A percentile compares a stretch with the other conserved stretches of the same genome.
phyloP scores from a whole-genome alignment of 2,113 vertebrate species.

The Merops nubicus region DNA sequence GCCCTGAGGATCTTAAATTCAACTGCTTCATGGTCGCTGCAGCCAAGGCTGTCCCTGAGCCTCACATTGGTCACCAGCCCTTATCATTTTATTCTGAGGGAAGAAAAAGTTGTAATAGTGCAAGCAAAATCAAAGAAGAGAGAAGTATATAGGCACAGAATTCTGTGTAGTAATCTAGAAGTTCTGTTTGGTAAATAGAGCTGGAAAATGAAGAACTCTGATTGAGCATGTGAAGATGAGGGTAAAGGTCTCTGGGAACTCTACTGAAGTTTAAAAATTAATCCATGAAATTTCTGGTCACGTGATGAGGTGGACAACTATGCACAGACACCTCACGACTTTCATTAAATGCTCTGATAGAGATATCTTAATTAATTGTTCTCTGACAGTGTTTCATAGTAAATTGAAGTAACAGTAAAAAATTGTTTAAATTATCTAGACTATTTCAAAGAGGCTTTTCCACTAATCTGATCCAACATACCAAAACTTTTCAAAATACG shows the following conservation, averaged over 20 bases:
- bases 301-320: background rate
- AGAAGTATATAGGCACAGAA: background rate
- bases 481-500: background rate
- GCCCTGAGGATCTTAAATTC: no score
- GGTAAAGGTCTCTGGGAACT: background rate
- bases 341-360: background rate
- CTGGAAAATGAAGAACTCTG: background rate
- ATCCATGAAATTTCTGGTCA: background rate
- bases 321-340: background rate
- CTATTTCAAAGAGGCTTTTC: background rate
- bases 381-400: background rate
- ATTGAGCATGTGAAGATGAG: background rate
- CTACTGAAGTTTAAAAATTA: background rate
- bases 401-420: background rate
- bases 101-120: background rate
- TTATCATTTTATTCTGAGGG: background rate
- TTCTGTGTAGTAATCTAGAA: background rate
- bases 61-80: no score
- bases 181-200: background rate
- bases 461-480: background rate
- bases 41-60: no score
- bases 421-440: background rate
- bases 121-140: background rate
- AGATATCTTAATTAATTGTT: background rate
- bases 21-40: no score